Evolutionary conservation across 2,888 invertebrate species (phyloP).

Genomic region (Diaphora mendica): DNA sequence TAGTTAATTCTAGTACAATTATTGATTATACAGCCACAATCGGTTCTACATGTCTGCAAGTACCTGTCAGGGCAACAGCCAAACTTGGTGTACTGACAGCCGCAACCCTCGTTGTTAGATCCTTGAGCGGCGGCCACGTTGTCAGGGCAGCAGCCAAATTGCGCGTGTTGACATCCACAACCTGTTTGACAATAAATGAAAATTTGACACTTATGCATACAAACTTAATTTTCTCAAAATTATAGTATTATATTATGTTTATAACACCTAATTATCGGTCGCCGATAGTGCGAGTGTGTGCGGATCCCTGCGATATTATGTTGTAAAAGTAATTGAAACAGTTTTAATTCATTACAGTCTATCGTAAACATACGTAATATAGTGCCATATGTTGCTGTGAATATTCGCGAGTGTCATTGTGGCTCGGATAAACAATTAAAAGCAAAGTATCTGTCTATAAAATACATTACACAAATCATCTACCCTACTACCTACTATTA

Average conservation of each 20-base stretch:
- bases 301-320: too few species aligned
- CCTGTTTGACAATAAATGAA: constrained; percentile 70
- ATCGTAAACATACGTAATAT: too few species aligned
- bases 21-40: neutral
- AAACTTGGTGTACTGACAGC: constrained; percentile 90
- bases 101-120: constrained; percentile 92
- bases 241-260: neutral
- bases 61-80: constrained; percentile 95
- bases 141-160: constrained; percentile 95
- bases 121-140: constrained; percentile 92
- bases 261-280: neutral
- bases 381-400: too few species aligned
- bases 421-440: too few species aligned
- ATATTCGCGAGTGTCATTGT: too few species aligned
- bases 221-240: neutral
- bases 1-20: too few species aligned
- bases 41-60: neutral
- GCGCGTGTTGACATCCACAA: constrained; percentile 92
- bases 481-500: too few species aligned
- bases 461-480: too few species aligned
- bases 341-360: too few species aligned
- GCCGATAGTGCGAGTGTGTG: too few species aligned
- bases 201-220: neutral
- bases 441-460: too few species aligned
- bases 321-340: too few species aligned